Evolutionary conservation across 2,113 vertebrate genomes (phyloP).

Genomic region (Chloebia gouldiae): DNA sequence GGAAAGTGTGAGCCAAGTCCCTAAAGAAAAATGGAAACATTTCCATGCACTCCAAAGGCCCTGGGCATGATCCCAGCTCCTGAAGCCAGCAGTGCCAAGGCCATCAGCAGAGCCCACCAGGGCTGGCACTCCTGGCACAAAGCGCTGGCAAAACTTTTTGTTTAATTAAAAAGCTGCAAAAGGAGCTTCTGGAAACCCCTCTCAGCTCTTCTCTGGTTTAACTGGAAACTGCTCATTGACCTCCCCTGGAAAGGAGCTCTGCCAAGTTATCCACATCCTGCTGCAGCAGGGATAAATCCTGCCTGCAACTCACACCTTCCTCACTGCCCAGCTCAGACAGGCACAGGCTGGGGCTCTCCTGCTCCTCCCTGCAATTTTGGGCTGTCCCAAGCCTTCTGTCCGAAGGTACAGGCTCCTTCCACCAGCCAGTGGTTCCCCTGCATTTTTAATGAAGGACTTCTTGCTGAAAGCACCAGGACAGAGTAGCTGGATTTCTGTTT

Average conservation of each 20-base stretch:
- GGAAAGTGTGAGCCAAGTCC: neutral
- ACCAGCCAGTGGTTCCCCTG: rapidly evolving
- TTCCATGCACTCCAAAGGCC: neutral
- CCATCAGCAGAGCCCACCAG: neutral
- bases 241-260: neutral
- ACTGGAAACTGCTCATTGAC: neutral
- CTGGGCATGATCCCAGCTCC: neutral
- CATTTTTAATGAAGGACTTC: neutral
- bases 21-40: neutral
- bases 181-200: neutral
- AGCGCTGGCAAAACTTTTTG: neutral
- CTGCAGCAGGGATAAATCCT: neutral
- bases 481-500: neutral
- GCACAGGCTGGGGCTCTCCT: neutral
- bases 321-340: neutral
- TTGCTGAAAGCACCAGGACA: neutral
- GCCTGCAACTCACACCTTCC: neutral
- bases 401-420: neutral
- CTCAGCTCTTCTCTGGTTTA: neutral
- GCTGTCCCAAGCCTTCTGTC: neutral
- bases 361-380: neutral
- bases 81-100: neutral
- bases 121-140: neutral
- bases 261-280: neutral
- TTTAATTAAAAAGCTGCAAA: neutral